Evolutionary conservation across 2,888 invertebrate genomes (phyloP).

Genomic region (Tricholauxania praeusta): DNA sequence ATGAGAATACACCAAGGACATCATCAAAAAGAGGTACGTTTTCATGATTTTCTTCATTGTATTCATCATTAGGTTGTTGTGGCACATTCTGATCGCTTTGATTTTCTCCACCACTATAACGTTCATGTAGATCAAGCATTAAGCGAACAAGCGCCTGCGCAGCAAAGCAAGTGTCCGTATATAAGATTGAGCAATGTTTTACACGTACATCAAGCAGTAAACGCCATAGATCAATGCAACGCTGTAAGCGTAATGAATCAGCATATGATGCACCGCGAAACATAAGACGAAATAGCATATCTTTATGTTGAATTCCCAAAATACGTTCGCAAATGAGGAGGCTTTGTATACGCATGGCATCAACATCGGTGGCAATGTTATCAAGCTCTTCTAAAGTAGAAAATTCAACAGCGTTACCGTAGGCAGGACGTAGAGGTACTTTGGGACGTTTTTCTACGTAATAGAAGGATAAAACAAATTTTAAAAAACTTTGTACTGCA

Average conservation of each 20-base stretch:
- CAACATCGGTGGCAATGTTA: constrained; percentile 81
- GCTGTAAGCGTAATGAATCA: constrained; percentile 80
- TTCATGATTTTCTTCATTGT: constrained; percentile 40
- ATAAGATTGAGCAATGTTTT: constrained; percentile 80
- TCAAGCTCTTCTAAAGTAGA: constrained; percentile 78
- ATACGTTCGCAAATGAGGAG: constrained; percentile 89
- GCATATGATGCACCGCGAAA: constrained; percentile 81
- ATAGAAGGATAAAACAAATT: constrained; percentile 20
- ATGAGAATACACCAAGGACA: constrained; percentile 77
- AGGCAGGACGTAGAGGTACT: constrained; percentile 73
- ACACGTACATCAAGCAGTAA: constrained; percentile 85
- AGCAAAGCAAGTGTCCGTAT: constrained; percentile 85
- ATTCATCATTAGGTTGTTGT: constrained; percentile 20
- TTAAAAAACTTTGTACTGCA: not conserved
- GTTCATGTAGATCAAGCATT: constrained; percentile 80
- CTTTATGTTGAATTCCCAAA: constrained; percentile 87
- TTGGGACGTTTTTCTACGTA: constrained; percentile 71
- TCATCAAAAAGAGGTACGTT: constrained; percentile 76
- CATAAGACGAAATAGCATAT: constrained; percentile 84
- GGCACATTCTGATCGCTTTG: constrained; percentile 55
- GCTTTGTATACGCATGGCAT: constrained; percentile 88
- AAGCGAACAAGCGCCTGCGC: constrained; percentile 88
- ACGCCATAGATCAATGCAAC: constrained; percentile 89
- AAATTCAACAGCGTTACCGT: constrained; percentile 81
- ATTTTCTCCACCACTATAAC: constrained; percentile 64